These are phyloP conservation scores for Macquaria australasica DNA, from an alignment of 2,113 vertebrate species.

Conservation along the genomic window DNA sequence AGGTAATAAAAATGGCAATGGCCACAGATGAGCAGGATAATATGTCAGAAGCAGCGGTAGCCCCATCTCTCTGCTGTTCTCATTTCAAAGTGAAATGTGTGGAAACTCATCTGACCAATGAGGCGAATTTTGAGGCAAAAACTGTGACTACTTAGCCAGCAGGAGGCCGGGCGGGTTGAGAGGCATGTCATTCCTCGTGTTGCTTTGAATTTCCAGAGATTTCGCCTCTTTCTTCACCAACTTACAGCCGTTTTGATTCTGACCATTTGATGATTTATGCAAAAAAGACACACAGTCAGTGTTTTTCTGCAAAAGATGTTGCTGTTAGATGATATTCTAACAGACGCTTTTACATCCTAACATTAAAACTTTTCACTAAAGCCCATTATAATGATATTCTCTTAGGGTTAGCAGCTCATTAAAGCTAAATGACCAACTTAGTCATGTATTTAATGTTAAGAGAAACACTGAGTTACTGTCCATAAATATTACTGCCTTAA, in stretches of 20 bases:
- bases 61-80: conserved; percentile 27
- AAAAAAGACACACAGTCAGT: neutral
- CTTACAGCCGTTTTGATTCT: neutral
- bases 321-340: neutral
- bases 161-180: conserved; percentile 36
- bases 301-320: neutral
- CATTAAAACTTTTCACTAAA: neutral
- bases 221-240: neutral
- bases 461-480: neutral
- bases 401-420: neutral
- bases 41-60: conserved; percentile 33
- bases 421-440: neutral
- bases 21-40: conserved; percentile 38
- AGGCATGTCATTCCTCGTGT: conserved; percentile 12
- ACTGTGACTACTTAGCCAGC: conserved; percentile 65
- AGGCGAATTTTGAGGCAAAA: conserved; percentile 57
- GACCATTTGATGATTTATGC: neutral
- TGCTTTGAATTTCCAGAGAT: conserved; percentile 29
- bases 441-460: too few species aligned
- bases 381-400: neutral
- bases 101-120: conserved; percentile 71
- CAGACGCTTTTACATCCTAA: neutral
- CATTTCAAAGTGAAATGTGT: conserved; percentile 69
- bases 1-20: conserved; percentile 18
- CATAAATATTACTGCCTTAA: neutral